Percentiles rank a stretch among this genome's conserved stretches.
Conservation (phyloP, 2,113 vertebrate species). For the Dendrocopos noguchii region DNA sequence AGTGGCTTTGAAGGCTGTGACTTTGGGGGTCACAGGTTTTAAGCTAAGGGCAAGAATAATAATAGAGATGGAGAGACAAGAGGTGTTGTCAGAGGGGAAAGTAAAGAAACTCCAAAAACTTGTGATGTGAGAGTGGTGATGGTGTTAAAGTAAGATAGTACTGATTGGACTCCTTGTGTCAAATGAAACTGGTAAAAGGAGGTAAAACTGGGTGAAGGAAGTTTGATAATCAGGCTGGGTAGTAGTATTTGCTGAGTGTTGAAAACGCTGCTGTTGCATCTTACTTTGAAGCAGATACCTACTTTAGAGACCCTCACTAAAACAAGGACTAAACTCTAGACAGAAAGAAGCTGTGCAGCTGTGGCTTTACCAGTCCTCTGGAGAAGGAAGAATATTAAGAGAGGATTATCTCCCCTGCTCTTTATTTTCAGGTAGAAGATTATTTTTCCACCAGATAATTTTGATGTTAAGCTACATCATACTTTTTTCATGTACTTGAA, state of each 20-base stretch:
- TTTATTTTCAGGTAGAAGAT: not conserved
- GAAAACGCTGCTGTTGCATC: not conserved
- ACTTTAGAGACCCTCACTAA: not conserved
- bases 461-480: not conserved
- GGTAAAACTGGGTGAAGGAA: not conserved
- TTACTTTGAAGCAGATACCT: not conserved
- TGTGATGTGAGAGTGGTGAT: not conserved
- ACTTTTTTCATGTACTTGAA: rapidly evolving
- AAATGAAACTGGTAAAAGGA: not conserved
- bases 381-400: not conserved
- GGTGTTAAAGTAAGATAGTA: not conserved
- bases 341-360: not conserved
- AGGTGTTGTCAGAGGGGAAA: not conserved
- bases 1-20: not conserved
- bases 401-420: rapidly evolving
- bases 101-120: not conserved
- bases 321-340: not conserved
- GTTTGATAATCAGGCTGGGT: not conserved
- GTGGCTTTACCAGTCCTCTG: not conserved
- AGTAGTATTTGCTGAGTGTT: not conserved
- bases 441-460: not conserved
- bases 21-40: not conserved
- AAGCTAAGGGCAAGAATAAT: not conserved
- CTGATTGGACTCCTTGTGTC: not conserved
- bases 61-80: not conserved